Evolutionary conservation across 2,113 vertebrate species (phyloP), one percentile per base, ranked within the genome.

Genomic region (Sphyrna mokarran): DNA sequence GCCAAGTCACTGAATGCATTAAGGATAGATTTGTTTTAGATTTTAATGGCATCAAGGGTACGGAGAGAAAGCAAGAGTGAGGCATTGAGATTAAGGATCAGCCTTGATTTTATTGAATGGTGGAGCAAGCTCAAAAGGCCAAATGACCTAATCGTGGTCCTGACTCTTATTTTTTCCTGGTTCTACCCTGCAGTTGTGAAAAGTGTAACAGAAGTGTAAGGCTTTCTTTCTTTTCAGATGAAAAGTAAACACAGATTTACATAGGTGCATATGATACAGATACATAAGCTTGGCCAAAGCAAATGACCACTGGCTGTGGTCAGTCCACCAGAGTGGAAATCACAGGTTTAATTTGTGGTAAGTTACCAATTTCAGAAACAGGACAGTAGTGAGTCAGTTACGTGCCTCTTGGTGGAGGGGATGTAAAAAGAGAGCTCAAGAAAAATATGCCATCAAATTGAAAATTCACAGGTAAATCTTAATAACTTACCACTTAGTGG

Each of bases 401-500:
- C 11, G n/a, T 22, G 40, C 6, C 43, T 86, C 18, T 23, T 40
- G 43, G 48, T 6, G 3, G 14, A 3, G 0, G 40, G 23, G 11
- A 54, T 23, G 0, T 9, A 83, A 43, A 40, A 95, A 4, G 37
- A 13, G 16, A 3, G 3, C 43, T 18, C 11, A 58, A 43, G 69
- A 54, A 54, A 72, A 43, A n/a, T 23, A 7, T 43, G 40, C 22
- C 10, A 33, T 90, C 40, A 95, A 76, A 54, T 40, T 14, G 43
- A 95, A 29, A 40, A 58, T 37, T 14, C 37, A 68, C 66, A 33
- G 66, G 43, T 13, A 37, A 26, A 68, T 87, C 66, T 87, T 7
- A 29, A 20, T 43, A 26, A 97, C 98, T 98, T 96, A 99, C 99
- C 99, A 99, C 33, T 97, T 96, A 93, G 69, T 97, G 95, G 97